Conservation (phyloP, 2,888 invertebrate genomes). For the Saturnia japonica region DNA sequence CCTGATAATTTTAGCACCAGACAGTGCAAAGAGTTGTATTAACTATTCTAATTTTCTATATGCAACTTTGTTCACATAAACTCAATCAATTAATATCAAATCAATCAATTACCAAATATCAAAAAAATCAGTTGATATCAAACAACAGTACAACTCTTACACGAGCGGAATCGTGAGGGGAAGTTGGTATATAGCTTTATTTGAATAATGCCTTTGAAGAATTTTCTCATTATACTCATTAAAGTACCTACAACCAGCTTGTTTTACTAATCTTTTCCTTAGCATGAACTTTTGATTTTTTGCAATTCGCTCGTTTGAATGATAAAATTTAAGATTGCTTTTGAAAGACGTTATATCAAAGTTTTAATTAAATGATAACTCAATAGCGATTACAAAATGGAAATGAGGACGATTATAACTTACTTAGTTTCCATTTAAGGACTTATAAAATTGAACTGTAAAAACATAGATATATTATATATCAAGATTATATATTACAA, state of each 20-base stretch:
- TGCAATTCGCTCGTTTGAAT: background rate
- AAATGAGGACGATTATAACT: background rate
- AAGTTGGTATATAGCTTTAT: no score
- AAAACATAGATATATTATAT: constrained; percentile 3
- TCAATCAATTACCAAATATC: no score
- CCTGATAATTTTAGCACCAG: no score
- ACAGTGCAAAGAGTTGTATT: no score
- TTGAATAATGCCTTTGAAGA: background rate
- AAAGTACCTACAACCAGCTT: background rate
- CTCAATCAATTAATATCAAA: no score
- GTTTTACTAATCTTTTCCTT: background rate
- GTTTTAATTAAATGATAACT: background rate
- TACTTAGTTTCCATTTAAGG: background rate
- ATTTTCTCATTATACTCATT: background rate
- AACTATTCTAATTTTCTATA: no score
- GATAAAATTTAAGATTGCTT: background rate
- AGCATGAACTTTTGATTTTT: background rate
- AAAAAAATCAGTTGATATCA: no score
- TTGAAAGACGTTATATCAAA: background rate
- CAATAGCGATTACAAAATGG: background rate
- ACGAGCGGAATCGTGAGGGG: no score
- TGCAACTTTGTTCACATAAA: no score
- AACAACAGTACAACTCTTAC: no score
- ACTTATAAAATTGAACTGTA: constrained; percentile 1
- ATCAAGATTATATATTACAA: constrained; percentile 37